phyloP scores from a whole-genome alignment of 2,888 invertebrate genomes.

The Poecilobothrus nobilitatus region DNA sequence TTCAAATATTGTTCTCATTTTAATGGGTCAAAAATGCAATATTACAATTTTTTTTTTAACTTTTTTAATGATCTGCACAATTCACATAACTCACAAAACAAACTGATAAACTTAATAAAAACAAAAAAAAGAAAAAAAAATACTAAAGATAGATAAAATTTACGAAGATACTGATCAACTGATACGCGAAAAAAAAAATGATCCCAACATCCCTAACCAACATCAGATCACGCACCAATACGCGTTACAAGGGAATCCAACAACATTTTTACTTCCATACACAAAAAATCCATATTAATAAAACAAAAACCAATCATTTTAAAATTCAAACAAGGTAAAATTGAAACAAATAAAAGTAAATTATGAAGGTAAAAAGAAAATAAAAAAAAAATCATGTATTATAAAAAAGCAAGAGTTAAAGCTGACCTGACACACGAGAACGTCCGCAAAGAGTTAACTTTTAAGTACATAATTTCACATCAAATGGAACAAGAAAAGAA shows the following conservation, averaged over 20 bases:
- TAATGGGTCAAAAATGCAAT: neutral
- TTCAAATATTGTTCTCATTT: neutral
- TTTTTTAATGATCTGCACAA: neutral
- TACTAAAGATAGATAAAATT: neutral
- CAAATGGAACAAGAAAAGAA: neutral
- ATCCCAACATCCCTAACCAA: too few species aligned
- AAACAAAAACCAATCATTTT: too few species aligned
- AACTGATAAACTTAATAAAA: neutral
- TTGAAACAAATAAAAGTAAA: neutral
- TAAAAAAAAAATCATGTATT: neutral
- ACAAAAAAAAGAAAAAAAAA: too few species aligned
- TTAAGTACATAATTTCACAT: slow-evolving; percentile 1
- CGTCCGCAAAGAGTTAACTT: neutral
- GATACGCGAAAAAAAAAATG: neutral
- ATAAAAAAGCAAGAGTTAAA: neutral
- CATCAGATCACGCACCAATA: too few species aligned
- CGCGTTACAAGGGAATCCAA: too few species aligned
- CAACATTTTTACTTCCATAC: too few species aligned
- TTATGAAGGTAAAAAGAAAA: neutral
- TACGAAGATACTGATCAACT: neutral
- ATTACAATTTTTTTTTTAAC: neutral
- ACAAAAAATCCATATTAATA: too few species aligned
- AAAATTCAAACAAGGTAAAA: neutral
- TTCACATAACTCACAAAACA: neutral
- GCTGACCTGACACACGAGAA: neutral